phyloP scores from a whole-genome alignment of 2,797 vertebrate species.

The Petrocephalus schoutedeni region DNA sequence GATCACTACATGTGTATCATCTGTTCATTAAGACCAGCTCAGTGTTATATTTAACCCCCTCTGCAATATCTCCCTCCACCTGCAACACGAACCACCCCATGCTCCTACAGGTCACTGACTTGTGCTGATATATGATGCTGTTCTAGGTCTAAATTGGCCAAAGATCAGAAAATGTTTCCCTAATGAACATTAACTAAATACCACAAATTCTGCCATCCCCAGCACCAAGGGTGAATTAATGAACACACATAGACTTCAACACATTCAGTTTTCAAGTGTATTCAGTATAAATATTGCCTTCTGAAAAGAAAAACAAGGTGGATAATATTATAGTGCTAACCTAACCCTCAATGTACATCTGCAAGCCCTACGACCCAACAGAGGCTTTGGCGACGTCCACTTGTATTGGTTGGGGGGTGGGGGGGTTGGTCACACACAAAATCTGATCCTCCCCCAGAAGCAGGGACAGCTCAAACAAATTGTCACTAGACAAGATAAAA shows the following conservation, averaged over 20 bases:
- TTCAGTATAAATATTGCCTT: constrained; percentile 11
- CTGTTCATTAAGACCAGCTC: constrained; percentile 12
- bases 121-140: not conserved
- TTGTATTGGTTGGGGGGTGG: not conserved
- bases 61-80: not conserved
- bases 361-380: not conserved
- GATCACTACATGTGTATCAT: constrained; percentile 2
- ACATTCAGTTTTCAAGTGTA: constrained; percentile 1
- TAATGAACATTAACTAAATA: not conserved
- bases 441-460: not conserved
- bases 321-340: not conserved
- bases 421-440: not conserved
- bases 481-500: not conserved
- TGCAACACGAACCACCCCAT: not conserved
- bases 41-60: constrained; percentile 1
- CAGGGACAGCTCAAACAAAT: not conserved
- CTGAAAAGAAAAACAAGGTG: not conserved
- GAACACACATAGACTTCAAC: not conserved
- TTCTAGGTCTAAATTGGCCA: not conserved
- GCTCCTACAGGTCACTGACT: not conserved
- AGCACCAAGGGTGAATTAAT: not conserved
- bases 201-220: not conserved
- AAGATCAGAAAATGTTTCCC: not conserved
- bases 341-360: not conserved
- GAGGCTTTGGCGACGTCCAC: not conserved